Evolutionary conservation across 2,888 invertebrate genomes (phyloP), one percentile per base, ranked within the genome.

Genomic region (Drepanosiphum platanoidis): DNA sequence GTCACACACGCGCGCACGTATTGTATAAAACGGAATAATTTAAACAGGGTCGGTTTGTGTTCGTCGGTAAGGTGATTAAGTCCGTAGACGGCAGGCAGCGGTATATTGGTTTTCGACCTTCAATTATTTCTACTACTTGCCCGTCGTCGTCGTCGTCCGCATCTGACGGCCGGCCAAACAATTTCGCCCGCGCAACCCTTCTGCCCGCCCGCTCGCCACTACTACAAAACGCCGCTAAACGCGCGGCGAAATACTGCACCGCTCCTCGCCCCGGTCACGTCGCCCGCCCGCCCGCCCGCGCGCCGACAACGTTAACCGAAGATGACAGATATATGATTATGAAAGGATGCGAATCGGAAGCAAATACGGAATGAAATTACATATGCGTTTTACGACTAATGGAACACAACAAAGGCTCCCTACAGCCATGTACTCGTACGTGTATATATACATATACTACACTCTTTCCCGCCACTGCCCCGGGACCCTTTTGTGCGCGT

Each of bases 331-430:
- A 84, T 75, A 52, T 75, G 75, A 75, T 75, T 84, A 82, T 75
- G 83, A 84, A 84, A 84, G 83, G 83, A 84, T 84, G 84, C 68
- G 84, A 84, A 77, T 77, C 84, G 84, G 84, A 84, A 84, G 84
- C 84, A 77, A 68, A 84, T 77, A 77, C 84, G 84, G 77, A 84
- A 84, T 84, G 84, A 84, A 84, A 84, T 84, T 84, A 84, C 83
- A 75, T 77, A 84, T 77, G 84, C 84, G 77, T 84, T 77, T 77
- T 77, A 77, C 84, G 84, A 77, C 84, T 84, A 84, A 84, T 84
- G 84, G 84, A 84, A 84, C 84, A 77, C 84, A 68, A 84, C 84
- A 84, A 84, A 84, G 84, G 84, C 13, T 64, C 74, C 64, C 74
- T 8, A 39, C 2, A 9, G 18, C n/a, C 18, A 27, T 61, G 18